Percentiles rank a stretch among this genome's conserved stretches.
phyloP scores from a whole-genome alignment of 64 coral and sea anemone species.

The Dendrophyllia cribrosa region DNA sequence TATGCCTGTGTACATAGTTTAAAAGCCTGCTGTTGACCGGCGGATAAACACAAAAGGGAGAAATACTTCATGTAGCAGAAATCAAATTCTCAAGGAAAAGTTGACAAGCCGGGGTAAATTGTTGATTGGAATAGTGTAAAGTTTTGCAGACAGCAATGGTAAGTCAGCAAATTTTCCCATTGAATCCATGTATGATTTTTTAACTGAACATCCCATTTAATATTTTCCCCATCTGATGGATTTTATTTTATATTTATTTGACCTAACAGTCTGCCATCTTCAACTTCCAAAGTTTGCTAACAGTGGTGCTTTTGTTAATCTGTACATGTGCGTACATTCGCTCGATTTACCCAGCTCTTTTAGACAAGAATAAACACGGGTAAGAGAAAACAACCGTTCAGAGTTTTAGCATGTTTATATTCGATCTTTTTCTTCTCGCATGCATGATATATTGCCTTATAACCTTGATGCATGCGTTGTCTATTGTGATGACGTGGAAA shows the following conservation, averaged over 20 bases:
- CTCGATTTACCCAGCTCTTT: conserved; percentile 81
- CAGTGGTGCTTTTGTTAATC: conserved; percentile 92
- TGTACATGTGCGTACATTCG: conserved; percentile 98
- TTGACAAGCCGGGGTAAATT: neutral
- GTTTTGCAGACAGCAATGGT: conserved; percentile 22
- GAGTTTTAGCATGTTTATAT: neutral
- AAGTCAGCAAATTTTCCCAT: neutral
- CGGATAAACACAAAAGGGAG: neutral
- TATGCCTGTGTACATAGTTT: neutral
- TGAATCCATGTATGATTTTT: neutral
- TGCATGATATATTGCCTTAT: neutral
- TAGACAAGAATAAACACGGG: conserved; percentile 99
- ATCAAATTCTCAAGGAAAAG: neutral
- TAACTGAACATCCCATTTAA: neutral
- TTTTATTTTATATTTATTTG: neutral
- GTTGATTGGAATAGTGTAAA: neutral
- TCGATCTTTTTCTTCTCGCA: no score
- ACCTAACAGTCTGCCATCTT: conserved; percentile 89
- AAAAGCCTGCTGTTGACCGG: neutral
- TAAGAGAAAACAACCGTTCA: conserved; percentile 28
- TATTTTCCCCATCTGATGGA: neutral
- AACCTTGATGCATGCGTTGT: neutral
- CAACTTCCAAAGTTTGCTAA: conserved; percentile 98
- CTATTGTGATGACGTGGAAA: neutral
- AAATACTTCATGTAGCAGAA: neutral